Evolutionary conservation across 1,140 invertebrate genomes (phyloP).

Genomic region (Chrysomallon squamiferum): DNA sequence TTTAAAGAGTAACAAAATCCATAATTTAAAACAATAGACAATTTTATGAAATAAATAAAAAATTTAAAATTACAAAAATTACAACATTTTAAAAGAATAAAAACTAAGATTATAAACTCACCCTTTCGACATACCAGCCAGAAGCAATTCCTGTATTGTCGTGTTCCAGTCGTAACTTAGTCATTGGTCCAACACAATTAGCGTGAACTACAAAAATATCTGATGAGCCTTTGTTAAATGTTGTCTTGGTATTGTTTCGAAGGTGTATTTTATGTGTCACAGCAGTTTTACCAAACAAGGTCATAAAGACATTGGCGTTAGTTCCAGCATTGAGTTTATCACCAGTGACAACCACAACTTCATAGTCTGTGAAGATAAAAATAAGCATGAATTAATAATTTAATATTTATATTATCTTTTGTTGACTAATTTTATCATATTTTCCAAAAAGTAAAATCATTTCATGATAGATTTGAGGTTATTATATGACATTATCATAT

Average conservation of each 20-base stretch:
- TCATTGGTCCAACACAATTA: conserved; percentile 61
- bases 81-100: too few relatives aligned
- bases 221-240: conserved; percentile 52
- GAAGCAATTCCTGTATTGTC: conserved; percentile 61
- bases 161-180: conserved; percentile 61
- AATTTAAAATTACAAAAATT: too few relatives aligned
- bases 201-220: conserved; percentile 55
- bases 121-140: conserved; percentile 64
- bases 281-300: conserved; percentile 60
- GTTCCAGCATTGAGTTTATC: conserved; percentile 56
- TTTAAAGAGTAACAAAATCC: too few relatives aligned
- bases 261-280: conserved; percentile 55
- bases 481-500: too few relatives aligned
- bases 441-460: too few relatives aligned
- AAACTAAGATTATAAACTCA: conserved; percentile 21
- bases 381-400: too few relatives aligned
- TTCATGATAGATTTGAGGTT: neutral
- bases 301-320: conserved; percentile 60
- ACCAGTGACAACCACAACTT: conserved; percentile 58
- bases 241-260: conserved; percentile 39
- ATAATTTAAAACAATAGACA: too few relatives aligned
- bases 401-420: too few relatives aligned
- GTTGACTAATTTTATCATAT: too few relatives aligned
- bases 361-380: conserved; percentile 51
- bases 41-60: too few relatives aligned